These are phyloP conservation scores for Cremastinae sp. DNA, from an alignment of 2,888 invertebrate genomes.

Conservation along the genomic window DNA sequence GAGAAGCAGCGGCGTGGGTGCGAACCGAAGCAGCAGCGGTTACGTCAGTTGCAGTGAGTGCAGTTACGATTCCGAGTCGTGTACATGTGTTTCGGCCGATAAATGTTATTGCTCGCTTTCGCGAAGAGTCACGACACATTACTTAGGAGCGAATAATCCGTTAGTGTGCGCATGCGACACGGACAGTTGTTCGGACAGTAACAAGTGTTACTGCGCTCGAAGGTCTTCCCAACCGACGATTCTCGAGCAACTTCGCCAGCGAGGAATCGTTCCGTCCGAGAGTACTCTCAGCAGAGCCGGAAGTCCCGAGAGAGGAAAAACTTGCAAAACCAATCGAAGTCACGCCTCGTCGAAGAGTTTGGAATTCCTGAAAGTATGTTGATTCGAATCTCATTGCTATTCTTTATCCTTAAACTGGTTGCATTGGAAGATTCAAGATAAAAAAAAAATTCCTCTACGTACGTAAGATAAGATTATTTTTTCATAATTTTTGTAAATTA, in stretches of 20 bases:
- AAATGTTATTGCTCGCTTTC: slow-evolving; percentile 91
- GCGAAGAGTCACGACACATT: slow-evolving; percentile 74
- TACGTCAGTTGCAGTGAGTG: slow-evolving; percentile 95
- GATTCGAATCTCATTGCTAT: not conserved
- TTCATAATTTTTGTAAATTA: too few relatives aligned
- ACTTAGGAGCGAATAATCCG: slow-evolving; percentile 78
- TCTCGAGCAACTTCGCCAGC: slow-evolving; percentile 81
- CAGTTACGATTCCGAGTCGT: slow-evolving; percentile 91
- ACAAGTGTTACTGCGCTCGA: slow-evolving; percentile 90
- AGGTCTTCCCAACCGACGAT: slow-evolving; percentile 78
- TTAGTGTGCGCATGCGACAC: slow-evolving; percentile 89
- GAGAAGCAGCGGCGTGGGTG: slow-evolving; percentile 65
- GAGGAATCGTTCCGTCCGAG: slow-evolving; percentile 81
- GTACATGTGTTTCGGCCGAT: slow-evolving; percentile 88
- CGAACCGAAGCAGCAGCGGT: slow-evolving; percentile 82
- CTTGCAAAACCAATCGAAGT: slow-evolving; percentile 66
- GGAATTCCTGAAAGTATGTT: slow-evolving; percentile 76
- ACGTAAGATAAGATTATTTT: too few relatives aligned
- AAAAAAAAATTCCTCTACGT: not conserved
- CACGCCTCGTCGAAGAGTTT: slow-evolving; percentile 75
- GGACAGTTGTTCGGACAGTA: slow-evolving; percentile 92
- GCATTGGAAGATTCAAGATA: not conserved
- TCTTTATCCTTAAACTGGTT: not conserved
- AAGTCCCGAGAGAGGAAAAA: slow-evolving; percentile 70
- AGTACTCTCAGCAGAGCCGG: slow-evolving; percentile 73